Evolutionary conservation across 1,140 invertebrate genomes (phyloP).

Genomic region (Aricia agestis): DNA sequence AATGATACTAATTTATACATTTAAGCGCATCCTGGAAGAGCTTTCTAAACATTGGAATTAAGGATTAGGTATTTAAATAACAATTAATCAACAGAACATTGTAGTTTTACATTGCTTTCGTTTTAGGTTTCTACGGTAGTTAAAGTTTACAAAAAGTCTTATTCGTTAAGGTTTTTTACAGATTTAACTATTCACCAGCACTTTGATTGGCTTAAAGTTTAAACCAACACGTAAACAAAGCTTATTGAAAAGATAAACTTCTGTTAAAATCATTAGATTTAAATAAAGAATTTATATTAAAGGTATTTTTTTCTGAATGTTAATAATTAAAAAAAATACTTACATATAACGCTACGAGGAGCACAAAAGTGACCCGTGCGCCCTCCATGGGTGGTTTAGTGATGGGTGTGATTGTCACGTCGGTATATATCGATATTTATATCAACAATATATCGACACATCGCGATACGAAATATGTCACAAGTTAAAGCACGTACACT

Average conservation of each 20-base stretch:
- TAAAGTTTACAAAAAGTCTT: too few species aligned
- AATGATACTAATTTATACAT: not conserved
- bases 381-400: constrained; percentile 11
- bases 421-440: not conserved
- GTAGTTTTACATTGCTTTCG: not conserved
- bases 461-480: not conserved
- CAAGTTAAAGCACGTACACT: constrained; percentile 2
- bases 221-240: too few species aligned
- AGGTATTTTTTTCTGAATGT: too few species aligned
- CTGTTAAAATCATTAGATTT: too few species aligned
- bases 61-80: not conserved
- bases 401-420: not conserved
- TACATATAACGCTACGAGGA: not conserved
- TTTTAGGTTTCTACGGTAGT: not conserved
- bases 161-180: too few species aligned
- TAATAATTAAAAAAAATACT: not conserved
- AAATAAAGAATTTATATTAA: too few species aligned
- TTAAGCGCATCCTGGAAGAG: not conserved
- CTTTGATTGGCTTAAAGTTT: too few species aligned
- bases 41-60: not conserved
- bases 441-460: constrained; percentile 3
- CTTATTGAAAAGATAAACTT: too few species aligned
- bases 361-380: not conserved
- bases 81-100: not conserved
- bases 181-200: too few species aligned